Conservation (phyloP, 2,797 vertebrate species). For the Graptemys geographica region DNA sequence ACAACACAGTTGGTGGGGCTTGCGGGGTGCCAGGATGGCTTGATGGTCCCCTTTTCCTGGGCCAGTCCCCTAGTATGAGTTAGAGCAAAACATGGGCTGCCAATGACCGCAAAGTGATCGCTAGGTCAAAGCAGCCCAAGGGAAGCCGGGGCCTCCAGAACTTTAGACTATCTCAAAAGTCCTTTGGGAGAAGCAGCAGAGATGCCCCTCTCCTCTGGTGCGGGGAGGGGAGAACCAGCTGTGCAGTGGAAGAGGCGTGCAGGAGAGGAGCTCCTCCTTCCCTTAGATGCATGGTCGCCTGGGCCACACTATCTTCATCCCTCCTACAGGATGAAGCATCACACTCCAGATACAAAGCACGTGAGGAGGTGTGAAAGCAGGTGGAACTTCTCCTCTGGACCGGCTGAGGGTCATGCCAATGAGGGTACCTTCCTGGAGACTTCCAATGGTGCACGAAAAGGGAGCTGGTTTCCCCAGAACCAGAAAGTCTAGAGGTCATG, state of each 20-base stretch:
- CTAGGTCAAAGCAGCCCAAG: not conserved
- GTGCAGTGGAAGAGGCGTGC: not conserved
- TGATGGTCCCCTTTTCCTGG: not conserved
- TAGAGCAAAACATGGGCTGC: not conserved
- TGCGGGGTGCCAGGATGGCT: not conserved
- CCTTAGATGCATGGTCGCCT: not conserved
- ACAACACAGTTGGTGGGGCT: not conserved
- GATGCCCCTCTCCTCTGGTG: not conserved
- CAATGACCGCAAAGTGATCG: not conserved
- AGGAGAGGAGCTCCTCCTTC: not conserved
- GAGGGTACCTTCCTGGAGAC: accelerated
- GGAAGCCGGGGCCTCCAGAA: not conserved
- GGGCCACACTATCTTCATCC: not conserved
- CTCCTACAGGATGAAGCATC: too few relatives aligned
- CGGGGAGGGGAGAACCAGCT: not conserved
- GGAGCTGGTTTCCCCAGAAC: not conserved
- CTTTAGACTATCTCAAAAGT: not conserved
- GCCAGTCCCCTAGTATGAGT: not conserved
- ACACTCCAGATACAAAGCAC: too few relatives aligned
- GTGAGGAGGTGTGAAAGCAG: too few relatives aligned
- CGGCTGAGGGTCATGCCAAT: not conserved
- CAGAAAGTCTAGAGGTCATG: accelerated
- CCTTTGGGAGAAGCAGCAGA: not conserved
- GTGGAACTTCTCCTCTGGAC: not conserved
- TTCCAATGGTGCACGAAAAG: not conserved